Evolutionary conservation across 1,140 invertebrate genomes (phyloP), one percentile per base, ranked within the genome.

Genomic region (Aricia agestis): DNA sequence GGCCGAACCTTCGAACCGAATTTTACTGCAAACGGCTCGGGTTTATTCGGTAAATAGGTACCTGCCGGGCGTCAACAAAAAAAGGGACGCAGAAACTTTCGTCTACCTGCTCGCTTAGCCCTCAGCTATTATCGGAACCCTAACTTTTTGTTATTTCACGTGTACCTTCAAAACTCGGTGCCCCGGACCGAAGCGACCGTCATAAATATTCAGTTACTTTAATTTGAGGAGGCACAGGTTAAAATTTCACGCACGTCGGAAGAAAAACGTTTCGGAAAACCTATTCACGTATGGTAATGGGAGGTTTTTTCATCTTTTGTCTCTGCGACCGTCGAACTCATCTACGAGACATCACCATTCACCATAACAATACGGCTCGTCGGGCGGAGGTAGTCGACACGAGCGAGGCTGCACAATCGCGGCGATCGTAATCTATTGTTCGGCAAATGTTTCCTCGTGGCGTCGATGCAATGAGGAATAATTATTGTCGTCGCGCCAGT

Each of bases 361-460:
- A 86, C 81, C 86, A 89, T 88, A 85, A 91, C 87, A 91, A 91
- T 86, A 73, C 74, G 11, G 72, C 61, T 72, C 72, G 79, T 82
- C 82, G 83, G 77, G 77, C 79, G 83, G 83, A 85, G 83, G 82
- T 83, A 82, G 84, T 85, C 83, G 87, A 85, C 87, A 84, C 80
- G 73, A 75, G 74, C 80, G 70, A 72, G 78, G 76, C 74, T 70
- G 72, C 71, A 83, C 83, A 88, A 83, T 82, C 79, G 83, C 78
- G 72, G 78, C 80, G 85, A 87, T 86, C 88, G 85, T 85, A 73
- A 74, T 81, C 83, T 84, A 88, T 90, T 87, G 86, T 89, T 84
- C 79, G 77, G 71, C 69, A 70, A 67, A 71, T 74, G 81, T 80
- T 76, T 81, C 69, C 71, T 76, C 76, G 82, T 75, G 80, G 76